Evolutionary conservation across 2,113 vertebrate genomes (phyloP).

Genomic region (Crotalus horridus): DNA sequence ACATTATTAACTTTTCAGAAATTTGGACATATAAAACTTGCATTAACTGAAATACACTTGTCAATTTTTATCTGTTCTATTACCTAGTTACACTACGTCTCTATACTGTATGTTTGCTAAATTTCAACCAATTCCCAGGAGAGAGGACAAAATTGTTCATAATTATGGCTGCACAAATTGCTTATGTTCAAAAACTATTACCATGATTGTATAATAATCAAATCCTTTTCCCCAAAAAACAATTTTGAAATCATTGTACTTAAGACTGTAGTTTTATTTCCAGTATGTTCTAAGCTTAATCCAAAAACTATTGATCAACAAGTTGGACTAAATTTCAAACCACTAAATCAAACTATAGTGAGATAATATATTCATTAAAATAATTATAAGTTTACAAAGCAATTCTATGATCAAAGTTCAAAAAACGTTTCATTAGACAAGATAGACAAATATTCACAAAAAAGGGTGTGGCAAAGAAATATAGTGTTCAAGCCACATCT

Average conservation of each 20-base stretch:
- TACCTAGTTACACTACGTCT: not conserved
- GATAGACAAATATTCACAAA: not conserved
- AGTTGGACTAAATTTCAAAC: not conserved
- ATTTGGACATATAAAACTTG: not conserved
- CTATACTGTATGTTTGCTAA: not conserved
- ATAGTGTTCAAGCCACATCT: not conserved
- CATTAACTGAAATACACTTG: not conserved
- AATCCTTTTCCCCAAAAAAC: not conserved
- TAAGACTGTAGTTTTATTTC: not conserved
- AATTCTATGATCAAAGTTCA: not conserved
- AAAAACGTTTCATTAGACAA: not conserved
- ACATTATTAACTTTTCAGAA: not conserved
- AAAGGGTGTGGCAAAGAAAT: not conserved
- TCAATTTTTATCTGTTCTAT: not conserved
- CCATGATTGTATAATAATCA: not conserved
- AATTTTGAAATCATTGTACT: not conserved
- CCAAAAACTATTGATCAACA: not conserved
- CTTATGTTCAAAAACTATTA: not conserved
- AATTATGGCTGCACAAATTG: not conserved
- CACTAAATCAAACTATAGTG: not conserved
- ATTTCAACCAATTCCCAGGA: not conserved
- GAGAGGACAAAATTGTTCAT: not conserved
- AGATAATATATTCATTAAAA: not conserved
- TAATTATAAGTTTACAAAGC: not conserved
- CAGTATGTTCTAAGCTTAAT: not conserved